Conservation (phyloP, 2,797 vertebrate species). For the Dendrocincla tyrannina region DNA sequence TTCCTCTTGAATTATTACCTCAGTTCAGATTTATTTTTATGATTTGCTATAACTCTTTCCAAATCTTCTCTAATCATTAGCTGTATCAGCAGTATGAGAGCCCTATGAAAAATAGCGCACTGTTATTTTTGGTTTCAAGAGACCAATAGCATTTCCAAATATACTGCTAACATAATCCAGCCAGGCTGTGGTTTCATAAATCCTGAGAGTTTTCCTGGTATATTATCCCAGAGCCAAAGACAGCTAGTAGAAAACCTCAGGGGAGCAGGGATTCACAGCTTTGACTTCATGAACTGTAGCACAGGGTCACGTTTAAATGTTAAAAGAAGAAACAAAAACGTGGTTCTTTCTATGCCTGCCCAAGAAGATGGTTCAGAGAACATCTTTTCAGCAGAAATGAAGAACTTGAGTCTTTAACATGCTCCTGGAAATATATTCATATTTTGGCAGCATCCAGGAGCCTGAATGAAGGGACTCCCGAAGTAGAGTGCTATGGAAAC, state of each 20-base stretch:
- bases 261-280: conserved; percentile 26
- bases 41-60: conserved; percentile 41
- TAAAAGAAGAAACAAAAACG: not conserved
- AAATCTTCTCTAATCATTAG: conserved; percentile 55
- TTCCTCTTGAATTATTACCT: conserved; percentile 46
- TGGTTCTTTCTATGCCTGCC: not conserved
- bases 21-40: conserved; percentile 48
- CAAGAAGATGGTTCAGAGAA: not conserved
- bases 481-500: not conserved
- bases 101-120: not conserved
- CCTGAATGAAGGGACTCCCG: not conserved
- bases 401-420: not conserved
- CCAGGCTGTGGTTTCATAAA: conserved; percentile 59
- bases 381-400: not conserved
- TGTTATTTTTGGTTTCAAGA: conserved; percentile 66
- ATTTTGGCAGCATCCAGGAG: not conserved
- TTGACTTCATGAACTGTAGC: conserved; percentile 17
- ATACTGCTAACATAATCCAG: conserved; percentile 46
- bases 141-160: conserved; percentile 54
- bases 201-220: conserved; percentile 37
- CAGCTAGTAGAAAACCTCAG: conserved; percentile 23
- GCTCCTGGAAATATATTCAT: not conserved
- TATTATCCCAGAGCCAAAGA: conserved; percentile 37
- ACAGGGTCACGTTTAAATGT: not conserved
- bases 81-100: conserved; percentile 44